Percentiles rank a stretch among this genome's conserved stretches.
phyloP scores from a whole-genome alignment of 2,113 vertebrate species.

The Podarcis muralis region DNA sequence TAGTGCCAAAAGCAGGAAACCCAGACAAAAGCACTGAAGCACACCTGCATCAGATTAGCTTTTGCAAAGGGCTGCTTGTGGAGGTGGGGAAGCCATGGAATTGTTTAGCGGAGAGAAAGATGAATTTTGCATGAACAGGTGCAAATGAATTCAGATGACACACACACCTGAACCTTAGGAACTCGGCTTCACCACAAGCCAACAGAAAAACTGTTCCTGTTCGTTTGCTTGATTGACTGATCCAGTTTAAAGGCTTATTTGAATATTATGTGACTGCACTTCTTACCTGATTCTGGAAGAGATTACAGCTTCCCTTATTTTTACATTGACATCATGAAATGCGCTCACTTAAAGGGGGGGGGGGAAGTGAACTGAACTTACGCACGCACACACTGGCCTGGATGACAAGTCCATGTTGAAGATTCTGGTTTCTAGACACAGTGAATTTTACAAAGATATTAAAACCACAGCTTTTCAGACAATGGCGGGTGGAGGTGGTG shows the following conservation, averaged over 20 bases:
- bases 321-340: conserved; percentile 42
- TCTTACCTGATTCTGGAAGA: conserved; percentile 36
- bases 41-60: not conserved
- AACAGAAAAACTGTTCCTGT: not conserved
- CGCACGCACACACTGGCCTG: not conserved
- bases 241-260: not conserved
- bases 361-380: conserved; percentile 13
- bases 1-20: not conserved
- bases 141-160: not conserved
- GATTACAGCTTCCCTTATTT: not conserved
- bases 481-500: not conserved
- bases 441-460: conserved; percentile 53
- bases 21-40: not conserved
- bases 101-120: not conserved
- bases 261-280: not conserved
- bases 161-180: not conserved
- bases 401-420: conserved; percentile 37
- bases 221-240: not conserved
- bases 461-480: conserved; percentile 27
- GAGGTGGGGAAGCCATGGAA: not conserved
- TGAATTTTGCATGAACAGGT: not conserved
- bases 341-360: conserved; percentile 46
- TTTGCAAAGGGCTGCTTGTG: not conserved
- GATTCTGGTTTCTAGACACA: conserved; percentile 44
- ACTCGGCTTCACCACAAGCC: not conserved